Evolutionary conservation across 2,888 invertebrate genomes (phyloP).

Genomic region (Miltochrista miniata): DNA sequence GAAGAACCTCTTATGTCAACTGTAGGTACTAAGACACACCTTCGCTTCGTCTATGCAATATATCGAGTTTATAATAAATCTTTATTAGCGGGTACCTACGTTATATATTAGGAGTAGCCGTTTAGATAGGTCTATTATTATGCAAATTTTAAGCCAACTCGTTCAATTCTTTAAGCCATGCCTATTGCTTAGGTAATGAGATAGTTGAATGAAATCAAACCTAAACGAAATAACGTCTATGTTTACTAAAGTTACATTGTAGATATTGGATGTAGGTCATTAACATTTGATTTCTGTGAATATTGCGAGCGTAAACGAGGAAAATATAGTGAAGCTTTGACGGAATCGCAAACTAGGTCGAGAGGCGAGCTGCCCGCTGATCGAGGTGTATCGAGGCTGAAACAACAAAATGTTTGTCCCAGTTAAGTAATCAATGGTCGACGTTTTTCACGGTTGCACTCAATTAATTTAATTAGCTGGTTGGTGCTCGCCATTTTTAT

Average conservation of each 20-base stretch:
- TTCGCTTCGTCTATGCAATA: no score
- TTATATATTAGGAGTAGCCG: no score
- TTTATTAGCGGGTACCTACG: no score
- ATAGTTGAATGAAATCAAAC: no score
- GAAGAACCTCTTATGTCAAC: no score
- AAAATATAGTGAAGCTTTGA: conserved; percentile 50
- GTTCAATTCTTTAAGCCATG: no score
- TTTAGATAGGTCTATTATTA: no score
- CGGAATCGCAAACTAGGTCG: conserved; percentile 62
- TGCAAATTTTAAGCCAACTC: no score
- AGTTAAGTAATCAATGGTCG: conserved; percentile 46
- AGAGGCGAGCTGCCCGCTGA: conserved; percentile 37
- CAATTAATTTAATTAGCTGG: conserved; percentile 5
- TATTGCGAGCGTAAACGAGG: conserved; percentile 61
- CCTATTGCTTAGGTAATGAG: no score
- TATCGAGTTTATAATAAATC: no score
- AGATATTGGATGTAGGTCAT: conserved; percentile 66
- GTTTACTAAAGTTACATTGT: conserved; percentile 32
- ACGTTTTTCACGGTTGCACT: conserved; percentile 18
- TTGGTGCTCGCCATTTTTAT: no score
- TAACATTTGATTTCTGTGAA: conserved; percentile 70
- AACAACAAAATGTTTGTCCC: conserved; percentile 55
- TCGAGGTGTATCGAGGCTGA: conserved; percentile 52
- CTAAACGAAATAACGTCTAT: conserved; percentile 9
- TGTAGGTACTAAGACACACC: no score